Percentiles rank a stretch among this genome's conserved stretches.
phyloP scores from a whole-genome alignment of 2,113 vertebrate genomes.

The Heterotis niloticus region DNA sequence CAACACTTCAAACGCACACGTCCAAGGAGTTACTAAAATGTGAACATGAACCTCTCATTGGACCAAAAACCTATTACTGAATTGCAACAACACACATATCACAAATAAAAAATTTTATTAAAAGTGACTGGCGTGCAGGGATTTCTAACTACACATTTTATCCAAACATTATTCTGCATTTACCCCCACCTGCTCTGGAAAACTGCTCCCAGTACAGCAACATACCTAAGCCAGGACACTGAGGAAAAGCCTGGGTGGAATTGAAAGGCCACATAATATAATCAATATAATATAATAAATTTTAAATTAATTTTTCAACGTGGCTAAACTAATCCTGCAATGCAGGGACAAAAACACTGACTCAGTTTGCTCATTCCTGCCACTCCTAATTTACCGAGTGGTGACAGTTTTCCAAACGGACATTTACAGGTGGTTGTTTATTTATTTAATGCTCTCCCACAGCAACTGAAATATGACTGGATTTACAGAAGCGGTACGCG shows the following conservation, averaged over 20 bases:
- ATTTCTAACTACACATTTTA: background rate
- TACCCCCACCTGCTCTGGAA: background rate
- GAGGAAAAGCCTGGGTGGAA: conserved; percentile 29
- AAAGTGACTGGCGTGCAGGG: background rate
- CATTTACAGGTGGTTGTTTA: background rate
- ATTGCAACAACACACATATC: background rate
- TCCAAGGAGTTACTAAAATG: background rate
- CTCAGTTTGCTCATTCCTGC: conserved; percentile 37
- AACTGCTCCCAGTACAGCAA: conserved; percentile 24
- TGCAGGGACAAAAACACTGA: conserved; percentile 25
- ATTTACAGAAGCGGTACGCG: too few species aligned
- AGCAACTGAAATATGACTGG: background rate
- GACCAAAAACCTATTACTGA: background rate
- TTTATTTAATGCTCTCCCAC: background rate
- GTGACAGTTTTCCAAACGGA: conserved; percentile 23
- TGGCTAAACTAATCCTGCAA: background rate
- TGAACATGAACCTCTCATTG: background rate
- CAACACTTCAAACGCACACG: too few species aligned
- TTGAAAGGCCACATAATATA: conserved; percentile 32
- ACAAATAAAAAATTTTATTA: background rate
- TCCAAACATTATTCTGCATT: background rate
- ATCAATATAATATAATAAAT: conserved; percentile 36
- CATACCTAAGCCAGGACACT: conserved; percentile 21
- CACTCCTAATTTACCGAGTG: conserved; percentile 31
- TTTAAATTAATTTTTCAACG: conserved; percentile 3